These are phyloP conservation scores for Melanostoma scalare DNA, from an alignment of 2,888 invertebrate species.

Conservation along the genomic window DNA sequence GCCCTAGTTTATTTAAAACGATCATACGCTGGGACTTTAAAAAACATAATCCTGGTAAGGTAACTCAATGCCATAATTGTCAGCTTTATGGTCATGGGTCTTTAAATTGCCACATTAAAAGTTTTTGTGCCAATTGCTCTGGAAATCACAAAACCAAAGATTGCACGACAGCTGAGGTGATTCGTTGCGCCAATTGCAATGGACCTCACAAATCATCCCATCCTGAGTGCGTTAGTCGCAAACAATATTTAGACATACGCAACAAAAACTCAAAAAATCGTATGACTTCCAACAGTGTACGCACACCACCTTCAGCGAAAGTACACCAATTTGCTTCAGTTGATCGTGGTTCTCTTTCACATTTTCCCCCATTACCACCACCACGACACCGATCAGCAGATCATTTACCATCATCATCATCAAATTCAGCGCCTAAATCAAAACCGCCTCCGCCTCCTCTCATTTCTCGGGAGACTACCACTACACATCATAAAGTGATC, in stretches of 20 bases:
- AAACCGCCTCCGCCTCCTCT: too few species aligned
- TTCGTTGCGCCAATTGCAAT: slow-evolving; percentile 9
- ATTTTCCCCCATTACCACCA: too few species aligned
- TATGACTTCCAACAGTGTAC: too few species aligned
- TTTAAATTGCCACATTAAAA: slow-evolving; percentile 17
- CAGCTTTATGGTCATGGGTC: slow-evolving; percentile 28
- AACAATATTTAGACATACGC: too few species aligned
- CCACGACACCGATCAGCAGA: too few species aligned
- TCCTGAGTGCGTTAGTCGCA: neutral
- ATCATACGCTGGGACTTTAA: slow-evolving; percentile 27
- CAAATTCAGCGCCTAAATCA: too few species aligned
- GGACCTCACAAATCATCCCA: slow-evolving; percentile 19
- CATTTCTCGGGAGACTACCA: too few species aligned
- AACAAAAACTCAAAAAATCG: slow-evolving; percentile 1
- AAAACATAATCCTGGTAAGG: neutral
- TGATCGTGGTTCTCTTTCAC: too few species aligned
- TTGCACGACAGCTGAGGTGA: neutral
- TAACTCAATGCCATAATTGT: slow-evolving; percentile 25
- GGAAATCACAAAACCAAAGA: neutral
- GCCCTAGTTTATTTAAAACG: slow-evolving; percentile 8
- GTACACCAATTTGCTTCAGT: too few species aligned
- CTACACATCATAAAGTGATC: too few species aligned
- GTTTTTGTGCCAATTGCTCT: slow-evolving; percentile 30
- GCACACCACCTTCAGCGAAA: too few species aligned
- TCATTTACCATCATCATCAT: too few species aligned